phyloP scores from a whole-genome alignment of 2,888 invertebrate species.

The Nemotelus nigrinus region DNA sequence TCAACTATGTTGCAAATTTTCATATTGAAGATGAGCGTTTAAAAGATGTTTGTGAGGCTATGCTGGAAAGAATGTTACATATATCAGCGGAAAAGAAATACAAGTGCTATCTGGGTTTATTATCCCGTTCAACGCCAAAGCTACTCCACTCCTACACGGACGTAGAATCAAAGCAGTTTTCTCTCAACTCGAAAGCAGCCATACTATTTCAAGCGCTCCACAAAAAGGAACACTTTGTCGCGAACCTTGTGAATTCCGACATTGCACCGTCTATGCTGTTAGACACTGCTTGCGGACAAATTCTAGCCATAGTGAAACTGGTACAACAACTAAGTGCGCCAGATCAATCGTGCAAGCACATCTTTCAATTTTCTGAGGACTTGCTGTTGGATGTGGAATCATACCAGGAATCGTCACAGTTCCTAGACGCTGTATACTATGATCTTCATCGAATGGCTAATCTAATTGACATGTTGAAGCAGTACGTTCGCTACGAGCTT shows the following conservation, averaged over 20 bases:
- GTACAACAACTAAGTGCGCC: conserved; percentile 27
- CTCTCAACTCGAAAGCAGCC: conserved; percentile 25
- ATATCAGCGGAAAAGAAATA: not conserved
- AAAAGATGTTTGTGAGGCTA: conserved; percentile 12
- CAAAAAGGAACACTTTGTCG: conserved; percentile 35
- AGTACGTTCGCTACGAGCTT: conserved; percentile 18
- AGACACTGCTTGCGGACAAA: conserved; percentile 1
- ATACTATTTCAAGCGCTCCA: conserved; percentile 29
- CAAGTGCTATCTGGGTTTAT: conserved; percentile 23
- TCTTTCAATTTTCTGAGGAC: not conserved
- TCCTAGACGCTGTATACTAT: conserved; percentile 36
- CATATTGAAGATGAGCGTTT: conserved; percentile 25
- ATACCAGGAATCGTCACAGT: not conserved
- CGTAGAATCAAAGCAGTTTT: not conserved
- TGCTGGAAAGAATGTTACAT: conserved; percentile 3
- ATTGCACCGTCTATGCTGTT: not conserved
- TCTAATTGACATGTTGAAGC: conserved; percentile 37
- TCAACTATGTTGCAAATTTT: conserved; percentile 44
- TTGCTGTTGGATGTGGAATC: not conserved
- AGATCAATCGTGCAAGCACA: conserved; percentile 18
- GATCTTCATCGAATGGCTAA: conserved; percentile 36
- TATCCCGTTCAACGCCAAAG: conserved; percentile 24
- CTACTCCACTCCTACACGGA: conserved; percentile 29
- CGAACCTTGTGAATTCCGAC: not conserved
- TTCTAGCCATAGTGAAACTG: conserved; percentile 31